Evolutionary conservation across 2,888 invertebrate genomes (phyloP), one percentile per base, ranked within the genome.

Genomic region (Ichneumoninae sp.): DNA sequence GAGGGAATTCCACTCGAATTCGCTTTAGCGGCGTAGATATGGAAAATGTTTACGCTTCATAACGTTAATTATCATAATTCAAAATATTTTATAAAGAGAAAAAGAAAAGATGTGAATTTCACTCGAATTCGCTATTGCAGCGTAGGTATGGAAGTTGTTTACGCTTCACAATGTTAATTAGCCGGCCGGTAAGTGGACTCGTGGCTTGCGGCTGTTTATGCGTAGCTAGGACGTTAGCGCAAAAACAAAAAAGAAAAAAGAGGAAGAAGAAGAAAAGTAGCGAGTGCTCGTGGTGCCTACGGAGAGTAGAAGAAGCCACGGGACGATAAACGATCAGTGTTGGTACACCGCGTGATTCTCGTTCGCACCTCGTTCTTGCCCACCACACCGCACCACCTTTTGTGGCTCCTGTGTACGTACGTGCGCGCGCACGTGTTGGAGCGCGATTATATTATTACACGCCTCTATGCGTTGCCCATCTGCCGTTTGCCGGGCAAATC

Each of bases 321-420:
- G 52, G 52, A 81, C 71, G 83, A 83, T 83, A 79, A 79, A 83
- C 83, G 75, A 79, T 79, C 83, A 60, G 44, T 52, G 74, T 74
- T 70, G 74, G 73, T 73, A 83, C 83, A 71, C 54, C 70, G 19
- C 65, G 54, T 52, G 52, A 36, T 70, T 63, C 71, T 83, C 83
- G 83, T 83, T 83, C 79, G 83, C 83, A 75, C 83, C 70, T 83
- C 65, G 54, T 83, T 83, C 75, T 75, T 74, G 22, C 75, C n/a
- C 68, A 52, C 22, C 26, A 57, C 57, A 57, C 63, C 52, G 69
- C 75, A 52, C 66, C 40, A 36, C 57, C 22, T 70, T 13, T 36
- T 30, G 44, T 40, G n/a, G 22, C 22, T 82, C 26, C 26, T 13
- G 3, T 57, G 57, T 57, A 57, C 54, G 54, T 71, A 63, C 26